These are phyloP conservation scores for Microplitis demolitor DNA, from an alignment of 1,140 invertebrate species.

Conservation along the genomic window DNA sequence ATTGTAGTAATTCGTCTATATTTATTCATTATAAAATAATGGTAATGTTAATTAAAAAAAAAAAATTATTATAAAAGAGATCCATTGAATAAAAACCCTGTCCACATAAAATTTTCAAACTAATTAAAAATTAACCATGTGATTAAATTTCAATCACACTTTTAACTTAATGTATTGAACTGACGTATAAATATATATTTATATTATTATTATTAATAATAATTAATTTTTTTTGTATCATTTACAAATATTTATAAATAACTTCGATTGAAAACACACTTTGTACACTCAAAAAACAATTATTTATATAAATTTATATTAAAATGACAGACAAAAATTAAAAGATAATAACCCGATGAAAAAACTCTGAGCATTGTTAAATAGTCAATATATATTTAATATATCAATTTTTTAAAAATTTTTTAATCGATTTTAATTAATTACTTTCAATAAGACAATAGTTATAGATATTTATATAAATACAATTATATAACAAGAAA, in stretches of 20 bases:
- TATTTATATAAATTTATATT: background rate
- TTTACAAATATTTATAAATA: background rate
- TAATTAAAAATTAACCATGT: too few relatives aligned
- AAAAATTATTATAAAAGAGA: too few relatives aligned
- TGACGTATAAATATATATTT: too few relatives aligned
- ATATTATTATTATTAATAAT: too few relatives aligned
- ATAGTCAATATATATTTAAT: background rate
- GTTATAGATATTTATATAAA: slow-evolving; percentile 7
- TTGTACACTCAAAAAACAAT: background rate
- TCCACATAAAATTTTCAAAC: too few relatives aligned
- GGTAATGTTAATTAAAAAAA: too few relatives aligned
- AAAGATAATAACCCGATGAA: background rate
- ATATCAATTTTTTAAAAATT: background rate
- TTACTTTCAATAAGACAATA: background rate
- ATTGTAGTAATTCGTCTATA: too few relatives aligned
- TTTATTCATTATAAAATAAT: too few relatives aligned
- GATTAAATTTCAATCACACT: too few relatives aligned
- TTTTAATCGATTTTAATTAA: background rate
- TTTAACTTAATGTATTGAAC: too few relatives aligned
- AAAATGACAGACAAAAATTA: background rate
- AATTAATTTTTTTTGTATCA: background rate
- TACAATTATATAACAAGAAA: slow-evolving; percentile 26
- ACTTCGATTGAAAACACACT: background rate
- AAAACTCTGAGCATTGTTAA: slow-evolving; percentile 23
- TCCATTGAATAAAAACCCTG: too few relatives aligned